Evolutionary conservation across 2,888 invertebrate species (phyloP), one percentile per base, ranked within the genome.

Genomic region (Protonemura montana): DNA sequence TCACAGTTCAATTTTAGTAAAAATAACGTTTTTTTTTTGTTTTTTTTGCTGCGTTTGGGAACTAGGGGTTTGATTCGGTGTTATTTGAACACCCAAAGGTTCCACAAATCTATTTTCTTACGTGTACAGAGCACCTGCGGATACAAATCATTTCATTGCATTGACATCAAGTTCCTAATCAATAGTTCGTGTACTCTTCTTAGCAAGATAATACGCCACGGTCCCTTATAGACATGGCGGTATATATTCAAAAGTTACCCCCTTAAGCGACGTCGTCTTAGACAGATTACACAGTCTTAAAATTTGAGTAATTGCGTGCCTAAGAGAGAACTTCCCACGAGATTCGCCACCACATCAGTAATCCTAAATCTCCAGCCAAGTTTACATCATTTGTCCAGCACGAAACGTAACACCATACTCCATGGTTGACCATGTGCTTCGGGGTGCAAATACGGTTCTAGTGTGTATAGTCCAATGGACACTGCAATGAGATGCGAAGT

Each of bases 1-100:
- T 78, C 78, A 78, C 7, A 25, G n/a, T 78, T 25, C 78, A 78
- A 7, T 78, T 78, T 78, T 78, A 78, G 27, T 27, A 27, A 78
- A 78, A 76, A 28, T 6, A 78, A 6, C 1, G 26, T 7, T 5
- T 78, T 26, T n/a, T n/a, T n/a, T n/a, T n/a, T n/a, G n/a, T n/a
- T n/a, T n/a, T n/a, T n/a, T n/a, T n/a, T n/a, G n/a, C n/a, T n/a
- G n/a, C n/a, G n/a, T n/a, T n/a, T n/a, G n/a, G n/a, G n/a, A n/a
- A n/a, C n/a, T n/a, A n/a, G n/a, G 26, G 28, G 78, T 25, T 1
- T 7, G 59, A 10, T 21, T 1, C 21, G 7, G 59, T 59, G 59
- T 59, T 59, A n/a, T 21, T 21, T 21, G 59, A 59, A 59, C 27
- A 27, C 78, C 28, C 78, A 21, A 78, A 25, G 78, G 28, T 28